These are phyloP conservation scores for Euborellia annulipes DNA, from an alignment of 1,140 invertebrate species.

Conservation along the genomic window DNA sequence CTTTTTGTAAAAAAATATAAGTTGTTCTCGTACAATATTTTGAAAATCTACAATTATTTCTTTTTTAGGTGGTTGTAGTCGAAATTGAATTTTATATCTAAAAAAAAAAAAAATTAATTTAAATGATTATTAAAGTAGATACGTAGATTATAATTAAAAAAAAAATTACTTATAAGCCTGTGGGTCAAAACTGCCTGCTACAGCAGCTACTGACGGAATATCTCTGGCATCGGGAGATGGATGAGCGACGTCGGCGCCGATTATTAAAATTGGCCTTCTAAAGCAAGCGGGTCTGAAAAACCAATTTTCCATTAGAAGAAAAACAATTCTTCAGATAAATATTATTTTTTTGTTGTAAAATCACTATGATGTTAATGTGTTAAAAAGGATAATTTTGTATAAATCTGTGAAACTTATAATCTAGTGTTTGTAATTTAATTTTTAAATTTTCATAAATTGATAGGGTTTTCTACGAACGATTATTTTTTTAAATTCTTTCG, in stretches of 20 bases:
- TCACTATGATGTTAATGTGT: too few relatives aligned
- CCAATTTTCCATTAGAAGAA: not conserved
- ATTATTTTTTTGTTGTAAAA: too few relatives aligned
- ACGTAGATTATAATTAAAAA: too few relatives aligned
- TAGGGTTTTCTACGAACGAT: too few relatives aligned
- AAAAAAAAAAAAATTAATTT: not conserved
- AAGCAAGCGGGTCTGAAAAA: constrained; percentile 23
- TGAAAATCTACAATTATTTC: constrained; percentile 65
- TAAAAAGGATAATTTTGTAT: too few relatives aligned
- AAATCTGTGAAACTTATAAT: too few relatives aligned
- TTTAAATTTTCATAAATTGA: too few relatives aligned
- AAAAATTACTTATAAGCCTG: not conserved
- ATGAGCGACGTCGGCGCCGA: constrained; percentile 83
- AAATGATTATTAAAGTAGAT: not conserved
- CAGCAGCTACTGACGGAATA: constrained; percentile 72
- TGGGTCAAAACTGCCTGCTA: constrained; percentile 18
- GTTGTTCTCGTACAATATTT: constrained; percentile 43
- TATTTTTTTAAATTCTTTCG: too few relatives aligned
- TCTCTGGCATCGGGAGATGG: constrained; percentile 47
- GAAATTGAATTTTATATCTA: constrained; percentile 49
- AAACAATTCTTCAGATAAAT: not conserved
- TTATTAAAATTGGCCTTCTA: constrained; percentile 38
- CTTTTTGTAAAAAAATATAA: constrained; percentile 32
- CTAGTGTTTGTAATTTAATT: too few relatives aligned
- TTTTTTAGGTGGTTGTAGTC: constrained; percentile 41